These are phyloP conservation scores for Blera fallax DNA, from an alignment of 2,888 invertebrate genomes.

Conservation along the genomic window DNA sequence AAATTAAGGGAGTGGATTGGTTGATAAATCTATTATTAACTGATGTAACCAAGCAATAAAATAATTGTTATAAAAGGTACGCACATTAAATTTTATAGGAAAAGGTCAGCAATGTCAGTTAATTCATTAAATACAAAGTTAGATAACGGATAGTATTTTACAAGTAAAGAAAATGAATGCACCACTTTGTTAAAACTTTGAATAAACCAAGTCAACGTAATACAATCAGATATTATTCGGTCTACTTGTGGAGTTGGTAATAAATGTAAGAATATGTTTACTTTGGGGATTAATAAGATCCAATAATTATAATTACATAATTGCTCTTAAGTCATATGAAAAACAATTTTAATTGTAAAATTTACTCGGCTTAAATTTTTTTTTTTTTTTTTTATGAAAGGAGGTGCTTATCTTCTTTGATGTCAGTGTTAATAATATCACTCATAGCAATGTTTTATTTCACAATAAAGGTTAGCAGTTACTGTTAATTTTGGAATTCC, in stretches of 20 bases:
- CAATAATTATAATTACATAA: too few relatives aligned
- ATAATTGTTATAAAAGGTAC: background rate
- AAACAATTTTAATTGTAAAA: too few relatives aligned
- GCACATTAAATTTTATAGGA: background rate
- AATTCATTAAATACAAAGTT: background rate
- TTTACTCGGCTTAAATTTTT: too few relatives aligned
- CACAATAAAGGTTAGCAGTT: too few relatives aligned
- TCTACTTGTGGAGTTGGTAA: background rate
- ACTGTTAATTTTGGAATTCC: too few relatives aligned
- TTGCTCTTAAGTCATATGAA: too few relatives aligned
- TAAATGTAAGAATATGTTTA: background rate
- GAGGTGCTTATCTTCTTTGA: too few relatives aligned
- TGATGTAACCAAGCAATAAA: background rate
- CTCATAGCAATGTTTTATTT: too few relatives aligned
- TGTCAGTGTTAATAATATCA: too few relatives aligned
- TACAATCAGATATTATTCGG: background rate
- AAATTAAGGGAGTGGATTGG: background rate
- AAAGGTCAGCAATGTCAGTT: background rate
- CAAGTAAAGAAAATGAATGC: background rate
- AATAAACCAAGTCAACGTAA: constrained; percentile 11
- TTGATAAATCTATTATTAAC: background rate
- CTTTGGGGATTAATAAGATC: too few relatives aligned
- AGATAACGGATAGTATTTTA: background rate
- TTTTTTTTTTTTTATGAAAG: too few relatives aligned
- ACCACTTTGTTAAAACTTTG: background rate